Evolutionary conservation across 35 echinoderm and acorn worm species (phyloP).

Genomic region (Apostichopus parvimensis): DNA sequence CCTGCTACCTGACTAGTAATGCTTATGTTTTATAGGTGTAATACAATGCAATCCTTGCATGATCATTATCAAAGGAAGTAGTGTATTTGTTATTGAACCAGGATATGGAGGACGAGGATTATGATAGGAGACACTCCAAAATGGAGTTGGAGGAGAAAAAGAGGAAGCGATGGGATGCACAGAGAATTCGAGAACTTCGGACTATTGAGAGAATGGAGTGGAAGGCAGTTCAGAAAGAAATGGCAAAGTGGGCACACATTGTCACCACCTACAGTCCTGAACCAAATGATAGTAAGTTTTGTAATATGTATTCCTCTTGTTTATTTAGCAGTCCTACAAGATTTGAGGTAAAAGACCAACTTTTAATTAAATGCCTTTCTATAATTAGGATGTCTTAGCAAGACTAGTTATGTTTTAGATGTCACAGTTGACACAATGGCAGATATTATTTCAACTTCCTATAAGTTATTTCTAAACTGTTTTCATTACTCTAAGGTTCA

Average conservation of each 20-base stretch:
- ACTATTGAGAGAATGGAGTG: conserved; percentile 54
- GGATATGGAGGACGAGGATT: conserved; percentile 28
- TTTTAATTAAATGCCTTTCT: too few relatives aligned
- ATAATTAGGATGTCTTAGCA: too few relatives aligned
- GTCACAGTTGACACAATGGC: too few relatives aligned
- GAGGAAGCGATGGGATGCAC: conserved; percentile 56
- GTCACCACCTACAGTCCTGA: conserved; percentile 48
- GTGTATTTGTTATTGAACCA: neutral
- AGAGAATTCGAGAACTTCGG: conserved; percentile 51
- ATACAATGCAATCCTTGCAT: too few relatives aligned
- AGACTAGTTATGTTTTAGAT: too few relatives aligned
- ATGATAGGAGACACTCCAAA: conserved; percentile 39
- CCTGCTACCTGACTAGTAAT: too few relatives aligned
- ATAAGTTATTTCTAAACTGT: too few relatives aligned
- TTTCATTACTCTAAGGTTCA: too few relatives aligned
- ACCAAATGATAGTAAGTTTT: conserved; percentile 42
- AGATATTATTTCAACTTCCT: too few relatives aligned
- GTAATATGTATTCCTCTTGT: neutral
- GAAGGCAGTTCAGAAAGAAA: conserved; percentile 50
- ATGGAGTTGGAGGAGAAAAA: conserved; percentile 56
- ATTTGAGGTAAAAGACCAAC: too few relatives aligned
- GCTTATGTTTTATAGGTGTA: too few relatives aligned
- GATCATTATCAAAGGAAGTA: too few relatives aligned
- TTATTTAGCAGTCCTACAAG: neutral
- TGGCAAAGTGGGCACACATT: conserved; percentile 52